Conservation (phyloP, 2,797 vertebrate genomes). For the Sylvia borin region DNA sequence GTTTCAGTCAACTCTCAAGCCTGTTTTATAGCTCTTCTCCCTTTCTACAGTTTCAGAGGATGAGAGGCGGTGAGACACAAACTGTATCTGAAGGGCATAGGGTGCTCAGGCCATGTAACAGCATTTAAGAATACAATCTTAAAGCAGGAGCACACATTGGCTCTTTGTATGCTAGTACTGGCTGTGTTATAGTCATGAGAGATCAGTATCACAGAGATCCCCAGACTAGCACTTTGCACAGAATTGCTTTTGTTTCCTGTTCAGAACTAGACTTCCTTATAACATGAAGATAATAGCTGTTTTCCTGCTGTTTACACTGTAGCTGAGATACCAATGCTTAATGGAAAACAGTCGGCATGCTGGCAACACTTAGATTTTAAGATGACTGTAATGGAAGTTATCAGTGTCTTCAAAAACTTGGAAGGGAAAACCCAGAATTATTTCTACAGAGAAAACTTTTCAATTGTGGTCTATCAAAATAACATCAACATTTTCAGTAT, state of each 20-base stretch:
- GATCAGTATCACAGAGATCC: neutral
- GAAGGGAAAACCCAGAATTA: neutral
- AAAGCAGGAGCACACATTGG: neutral
- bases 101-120: neutral
- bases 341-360: neutral
- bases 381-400: neutral
- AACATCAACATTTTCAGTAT: neutral
- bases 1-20: neutral
- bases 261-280: neutral
- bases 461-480: neutral
- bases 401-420: neutral
- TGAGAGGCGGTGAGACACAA: neutral
- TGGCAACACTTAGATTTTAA: neutral
- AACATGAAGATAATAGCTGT: neutral
- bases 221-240: neutral
- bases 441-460: neutral
- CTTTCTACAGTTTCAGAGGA: neutral
- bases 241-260: neutral
- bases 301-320: neutral
- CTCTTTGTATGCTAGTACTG: neutral
- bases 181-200: fast-evolving
- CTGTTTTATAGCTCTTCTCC: neutral
- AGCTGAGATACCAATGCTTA: neutral
- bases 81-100: neutral
- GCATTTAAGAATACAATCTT: neutral